These are phyloP conservation scores for Phaedon cochleariae DNA, from an alignment of 2,888 invertebrate species.

Conservation along the genomic window DNA sequence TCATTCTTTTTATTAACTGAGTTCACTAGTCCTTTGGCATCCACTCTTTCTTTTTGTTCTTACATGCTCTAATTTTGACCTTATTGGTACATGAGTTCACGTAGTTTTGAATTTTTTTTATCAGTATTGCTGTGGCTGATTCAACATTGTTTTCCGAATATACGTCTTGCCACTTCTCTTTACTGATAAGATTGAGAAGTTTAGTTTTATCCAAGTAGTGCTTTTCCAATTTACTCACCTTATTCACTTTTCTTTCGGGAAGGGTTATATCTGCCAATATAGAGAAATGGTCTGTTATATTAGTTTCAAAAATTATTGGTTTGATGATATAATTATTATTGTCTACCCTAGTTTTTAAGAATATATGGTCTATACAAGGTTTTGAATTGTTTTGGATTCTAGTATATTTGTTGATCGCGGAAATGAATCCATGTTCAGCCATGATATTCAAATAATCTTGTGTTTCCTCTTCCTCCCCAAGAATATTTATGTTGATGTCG, in stretches of 20 bases:
- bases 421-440: conserved; percentile 1
- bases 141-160: background rate
- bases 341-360: background rate
- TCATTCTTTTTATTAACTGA: background rate
- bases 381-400: background rate
- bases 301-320: background rate
- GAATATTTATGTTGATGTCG: background rate
- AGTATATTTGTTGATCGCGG: background rate
- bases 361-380: background rate
- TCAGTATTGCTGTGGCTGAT: background rate
- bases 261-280: background rate
- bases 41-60: background rate
- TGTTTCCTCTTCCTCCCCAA: background rate
- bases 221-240: background rate
- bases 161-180: background rate
- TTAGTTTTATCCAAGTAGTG: background rate
- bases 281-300: background rate
- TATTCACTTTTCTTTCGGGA: background rate
- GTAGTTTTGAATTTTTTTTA: background rate
- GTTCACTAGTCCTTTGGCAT: background rate
- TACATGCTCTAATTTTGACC: background rate
- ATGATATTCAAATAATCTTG: background rate
- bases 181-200: background rate
- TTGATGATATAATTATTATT: background rate
- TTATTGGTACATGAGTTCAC: background rate